Conservation (phyloP, 2,888 invertebrate species). For the Charanyca ferruginea region DNA sequence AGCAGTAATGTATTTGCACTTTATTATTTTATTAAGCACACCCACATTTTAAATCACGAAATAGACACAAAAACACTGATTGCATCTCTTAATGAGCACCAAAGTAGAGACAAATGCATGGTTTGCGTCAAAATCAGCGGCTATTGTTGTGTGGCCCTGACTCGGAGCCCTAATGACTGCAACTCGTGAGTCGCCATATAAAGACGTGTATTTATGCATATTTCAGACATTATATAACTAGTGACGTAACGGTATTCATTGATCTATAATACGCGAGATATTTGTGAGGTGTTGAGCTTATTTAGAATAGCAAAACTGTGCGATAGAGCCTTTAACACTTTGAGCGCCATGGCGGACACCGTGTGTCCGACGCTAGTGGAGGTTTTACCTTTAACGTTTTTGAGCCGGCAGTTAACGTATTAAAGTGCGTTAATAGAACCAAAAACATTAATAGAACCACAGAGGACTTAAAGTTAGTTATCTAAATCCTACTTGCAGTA, state of each 20-base stretch:
- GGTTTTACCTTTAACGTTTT: too few species aligned
- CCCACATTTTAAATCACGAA: constrained; percentile 25
- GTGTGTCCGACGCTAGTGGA: too few species aligned
- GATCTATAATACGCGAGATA: not conserved
- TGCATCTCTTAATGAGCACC: constrained; percentile 47
- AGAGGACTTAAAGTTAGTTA: too few species aligned
- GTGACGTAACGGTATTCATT: constrained; percentile 12
- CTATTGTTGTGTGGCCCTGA: constrained; percentile 76
- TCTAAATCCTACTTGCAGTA: too few species aligned
- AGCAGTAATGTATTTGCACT: not conserved
- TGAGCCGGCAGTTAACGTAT: too few species aligned
- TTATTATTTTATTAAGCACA: constrained; percentile 28
- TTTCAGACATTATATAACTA: constrained; percentile 29
- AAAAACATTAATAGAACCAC: too few species aligned
- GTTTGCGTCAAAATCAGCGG: constrained; percentile 71
- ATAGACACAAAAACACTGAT: constrained; percentile 43
- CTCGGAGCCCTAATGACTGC: constrained; percentile 60
- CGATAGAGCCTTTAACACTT: too few species aligned
- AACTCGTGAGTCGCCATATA: constrained; percentile 69
- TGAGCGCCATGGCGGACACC: too few species aligned
- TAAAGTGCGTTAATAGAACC: too few species aligned
- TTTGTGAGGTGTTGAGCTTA: not conserved
- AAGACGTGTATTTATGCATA: constrained; percentile 47
- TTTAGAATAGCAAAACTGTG: too few species aligned
- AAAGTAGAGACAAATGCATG: constrained; percentile 63